Conservation (phyloP, 2,888 invertebrate species). For the Drosophila meridionalis region DNA sequence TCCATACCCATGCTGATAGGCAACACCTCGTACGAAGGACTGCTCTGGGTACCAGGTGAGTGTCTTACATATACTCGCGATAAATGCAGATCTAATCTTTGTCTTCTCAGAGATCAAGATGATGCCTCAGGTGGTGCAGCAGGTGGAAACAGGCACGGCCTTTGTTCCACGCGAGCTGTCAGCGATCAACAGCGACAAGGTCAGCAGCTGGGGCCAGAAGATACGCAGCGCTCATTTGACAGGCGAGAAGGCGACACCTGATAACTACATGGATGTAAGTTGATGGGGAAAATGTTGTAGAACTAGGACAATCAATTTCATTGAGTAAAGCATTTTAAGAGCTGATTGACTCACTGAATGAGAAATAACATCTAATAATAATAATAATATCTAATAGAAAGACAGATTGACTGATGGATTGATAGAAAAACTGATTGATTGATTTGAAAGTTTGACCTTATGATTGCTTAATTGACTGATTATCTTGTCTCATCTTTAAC, state of each 20-base stretch:
- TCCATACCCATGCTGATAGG: constrained; percentile 84
- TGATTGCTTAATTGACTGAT: no score
- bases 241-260: constrained; percentile 70
- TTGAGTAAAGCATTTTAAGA: neutral
- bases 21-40: constrained; percentile 82
- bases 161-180: constrained; percentile 79
- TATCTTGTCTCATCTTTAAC: no score
- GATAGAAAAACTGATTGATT: neutral
- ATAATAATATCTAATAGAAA: no score
- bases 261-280: constrained; percentile 81
- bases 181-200: constrained; percentile 61
- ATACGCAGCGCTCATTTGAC: constrained; percentile 78
- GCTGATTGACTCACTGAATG: no score
- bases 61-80: neutral
- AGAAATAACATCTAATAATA: no score
- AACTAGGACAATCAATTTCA: neutral
- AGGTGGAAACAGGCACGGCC: constrained; percentile 65
- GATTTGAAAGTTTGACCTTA: neutral
- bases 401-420: neutral
- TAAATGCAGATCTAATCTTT: neutral
- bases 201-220: constrained; percentile 62
- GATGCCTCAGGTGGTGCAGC: constrained; percentile 55
- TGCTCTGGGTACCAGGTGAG: constrained; percentile 76
- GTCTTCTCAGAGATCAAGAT: constrained; percentile 57
- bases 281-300: neutral